Percentiles rank a stretch among this genome's conserved stretches.
Conservation (phyloP, 23 tunicate species). For the Styela clava region DNA sequence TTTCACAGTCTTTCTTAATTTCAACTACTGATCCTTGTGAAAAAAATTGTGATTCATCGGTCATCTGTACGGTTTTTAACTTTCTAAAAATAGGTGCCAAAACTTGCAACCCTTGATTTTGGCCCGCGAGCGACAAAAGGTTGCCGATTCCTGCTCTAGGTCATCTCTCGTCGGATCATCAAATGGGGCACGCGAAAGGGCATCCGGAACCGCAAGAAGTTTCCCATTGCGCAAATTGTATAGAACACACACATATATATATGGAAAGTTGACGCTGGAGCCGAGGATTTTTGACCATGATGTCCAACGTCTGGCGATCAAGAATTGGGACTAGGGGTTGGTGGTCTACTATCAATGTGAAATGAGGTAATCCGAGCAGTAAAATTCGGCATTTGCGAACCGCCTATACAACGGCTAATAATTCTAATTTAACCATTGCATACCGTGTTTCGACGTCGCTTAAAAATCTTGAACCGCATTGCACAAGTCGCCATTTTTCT, state of each 20-base stretch:
- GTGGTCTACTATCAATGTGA: slow-evolving; percentile 16
- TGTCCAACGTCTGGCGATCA: not conserved
- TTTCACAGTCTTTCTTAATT: too few relatives aligned
- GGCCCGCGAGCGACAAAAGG: too few relatives aligned
- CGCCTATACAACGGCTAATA: slow-evolving; percentile 15
- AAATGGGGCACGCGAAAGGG: not conserved
- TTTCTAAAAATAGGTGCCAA: too few relatives aligned
- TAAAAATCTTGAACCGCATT: slow-evolving; percentile 22
- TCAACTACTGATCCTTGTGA: too few relatives aligned
- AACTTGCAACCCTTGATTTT: too few relatives aligned
- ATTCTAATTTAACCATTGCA: slow-evolving; percentile 21
- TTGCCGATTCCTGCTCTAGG: too few relatives aligned
- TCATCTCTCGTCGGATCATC: not conserved
- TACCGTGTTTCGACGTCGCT: slow-evolving; percentile 9
- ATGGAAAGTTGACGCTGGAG: not conserved
- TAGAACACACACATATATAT: not conserved
- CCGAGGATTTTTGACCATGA: not conserved
- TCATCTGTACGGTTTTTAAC: too few relatives aligned
- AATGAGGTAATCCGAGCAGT: not conserved
- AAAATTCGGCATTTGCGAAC: slow-evolving; percentile 21
- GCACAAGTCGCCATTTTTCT: not conserved
- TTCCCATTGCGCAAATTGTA: not conserved
- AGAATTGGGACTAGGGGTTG: slow-evolving; percentile 16
- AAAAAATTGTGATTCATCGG: too few relatives aligned
- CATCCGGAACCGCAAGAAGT: not conserved